These are phyloP conservation scores for Malthinus flaveolus DNA, from an alignment of 2,888 invertebrate species.

Conservation along the genomic window DNA sequence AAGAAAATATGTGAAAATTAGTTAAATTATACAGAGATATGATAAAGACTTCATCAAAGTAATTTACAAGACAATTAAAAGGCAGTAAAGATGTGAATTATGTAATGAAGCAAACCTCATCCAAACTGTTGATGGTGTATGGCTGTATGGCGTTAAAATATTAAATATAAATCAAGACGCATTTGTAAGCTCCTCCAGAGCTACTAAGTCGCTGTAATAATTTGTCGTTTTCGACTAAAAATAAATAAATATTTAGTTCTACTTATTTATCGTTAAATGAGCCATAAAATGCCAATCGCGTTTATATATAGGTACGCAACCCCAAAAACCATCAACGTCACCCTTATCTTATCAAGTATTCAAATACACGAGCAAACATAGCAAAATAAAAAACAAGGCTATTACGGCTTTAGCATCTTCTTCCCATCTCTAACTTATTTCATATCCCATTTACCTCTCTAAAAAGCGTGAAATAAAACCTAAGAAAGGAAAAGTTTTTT, in stretches of 20 bases:
- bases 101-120: no score
- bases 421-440: constrained; percentile 41
- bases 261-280: constrained; percentile 22
- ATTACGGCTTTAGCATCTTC: constrained; percentile 40
- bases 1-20: no score
- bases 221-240: not conserved
- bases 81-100: no score
- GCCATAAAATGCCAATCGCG: constrained; percentile 23
- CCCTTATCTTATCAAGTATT: constrained; percentile 42
- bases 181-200: no score
- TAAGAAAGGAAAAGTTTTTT: not conserved
- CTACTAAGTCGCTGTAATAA: no score
- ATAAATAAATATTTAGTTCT: constrained; percentile 9
- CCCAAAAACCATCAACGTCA: constrained; percentile 26
- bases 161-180: no score
- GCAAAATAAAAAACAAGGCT: constrained; percentile 38
- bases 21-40: no score
- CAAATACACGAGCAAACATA: constrained; percentile 39
- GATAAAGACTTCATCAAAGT: no score
- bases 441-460: constrained; percentile 46
- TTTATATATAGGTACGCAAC: constrained; percentile 11
- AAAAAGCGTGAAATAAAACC: constrained; percentile 45
- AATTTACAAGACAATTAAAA: no score
- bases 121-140: no score
- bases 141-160: no score